A percentile compares a stretch with the other conserved stretches of the same genome.
Evolutionary conservation across 2,113 vertebrate genomes (phyloP).

Genomic region (Felis catus): DNA sequence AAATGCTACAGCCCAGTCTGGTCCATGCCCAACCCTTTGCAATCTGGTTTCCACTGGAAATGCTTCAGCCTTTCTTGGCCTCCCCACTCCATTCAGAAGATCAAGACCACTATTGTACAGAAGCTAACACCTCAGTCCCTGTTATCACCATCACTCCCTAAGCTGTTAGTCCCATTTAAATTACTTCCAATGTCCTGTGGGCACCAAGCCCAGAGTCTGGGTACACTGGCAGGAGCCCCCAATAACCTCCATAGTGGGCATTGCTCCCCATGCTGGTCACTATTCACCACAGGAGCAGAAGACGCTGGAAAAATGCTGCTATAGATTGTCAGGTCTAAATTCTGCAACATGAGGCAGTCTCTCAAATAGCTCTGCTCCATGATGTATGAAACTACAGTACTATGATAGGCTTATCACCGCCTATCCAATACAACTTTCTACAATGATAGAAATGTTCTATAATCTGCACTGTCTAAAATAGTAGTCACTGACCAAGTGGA

Average conservation of each 20-base stretch:
- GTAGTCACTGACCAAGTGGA: not conserved
- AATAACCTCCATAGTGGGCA: not conserved
- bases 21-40: not conserved
- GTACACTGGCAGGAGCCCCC: not conserved
- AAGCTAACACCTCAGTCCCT: not conserved
- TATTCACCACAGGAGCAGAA: not conserved
- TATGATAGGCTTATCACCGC: not conserved
- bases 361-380: not conserved
- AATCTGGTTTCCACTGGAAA: not conserved
- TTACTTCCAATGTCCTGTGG: not conserved
- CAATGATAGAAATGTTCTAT: not conserved
- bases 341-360: not conserved
- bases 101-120: not conserved
- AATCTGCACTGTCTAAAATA: not conserved
- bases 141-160: not conserved
- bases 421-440: not conserved
- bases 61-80: not conserved
- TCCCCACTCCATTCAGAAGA: not conserved
- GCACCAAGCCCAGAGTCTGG: not conserved
- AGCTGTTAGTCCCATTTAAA: not conserved
- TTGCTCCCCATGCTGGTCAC: not conserved
- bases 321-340: not conserved
- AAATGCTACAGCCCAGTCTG: not conserved
- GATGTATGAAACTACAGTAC: not conserved
- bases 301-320: not conserved